Evolutionary conservation across 1,140 invertebrate genomes (phyloP).

Genomic region (Ericerus pela): DNA sequence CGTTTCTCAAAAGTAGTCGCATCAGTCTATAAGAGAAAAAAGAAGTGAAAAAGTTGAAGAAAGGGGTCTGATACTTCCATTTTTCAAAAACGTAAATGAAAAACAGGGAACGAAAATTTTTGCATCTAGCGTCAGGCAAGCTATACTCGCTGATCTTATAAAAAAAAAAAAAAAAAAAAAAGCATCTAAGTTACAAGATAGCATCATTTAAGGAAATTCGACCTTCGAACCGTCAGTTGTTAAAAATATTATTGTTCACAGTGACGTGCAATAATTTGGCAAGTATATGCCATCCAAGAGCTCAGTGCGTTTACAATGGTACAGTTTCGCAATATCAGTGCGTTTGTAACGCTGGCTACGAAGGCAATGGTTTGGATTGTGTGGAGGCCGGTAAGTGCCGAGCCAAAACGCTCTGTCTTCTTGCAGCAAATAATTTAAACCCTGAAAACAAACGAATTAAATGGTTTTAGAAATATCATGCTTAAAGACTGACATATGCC

Average conservation of each 20-base stretch:
- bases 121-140: no score
- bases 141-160: no score
- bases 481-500: conserved; percentile 50
- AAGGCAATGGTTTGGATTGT: conserved; percentile 38
- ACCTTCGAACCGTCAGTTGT: no score
- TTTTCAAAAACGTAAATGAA: no score
- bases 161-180: no score
- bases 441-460: not conserved
- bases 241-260: conserved; percentile 25
- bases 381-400: conserved; percentile 7
- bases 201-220: no score
- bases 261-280: conserved; percentile 30
- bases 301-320: conserved; percentile 39
- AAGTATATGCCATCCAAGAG: conserved; percentile 41
- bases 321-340: conserved; percentile 42
- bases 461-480: conserved; percentile 42
- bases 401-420: not conserved
- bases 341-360: conserved; percentile 37
- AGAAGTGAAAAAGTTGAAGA: no score
- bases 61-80: no score
- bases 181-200: no score
- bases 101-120: no score
- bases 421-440: not conserved
- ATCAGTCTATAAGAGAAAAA: no score
- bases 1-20: no score